A percentile compares a stretch with the other conserved stretches of the same genome.
These are phyloP conservation scores for Porites evermanni DNA, from an alignment of 92 coral and sea anemone genomes.

Conservation along the genomic window DNA sequence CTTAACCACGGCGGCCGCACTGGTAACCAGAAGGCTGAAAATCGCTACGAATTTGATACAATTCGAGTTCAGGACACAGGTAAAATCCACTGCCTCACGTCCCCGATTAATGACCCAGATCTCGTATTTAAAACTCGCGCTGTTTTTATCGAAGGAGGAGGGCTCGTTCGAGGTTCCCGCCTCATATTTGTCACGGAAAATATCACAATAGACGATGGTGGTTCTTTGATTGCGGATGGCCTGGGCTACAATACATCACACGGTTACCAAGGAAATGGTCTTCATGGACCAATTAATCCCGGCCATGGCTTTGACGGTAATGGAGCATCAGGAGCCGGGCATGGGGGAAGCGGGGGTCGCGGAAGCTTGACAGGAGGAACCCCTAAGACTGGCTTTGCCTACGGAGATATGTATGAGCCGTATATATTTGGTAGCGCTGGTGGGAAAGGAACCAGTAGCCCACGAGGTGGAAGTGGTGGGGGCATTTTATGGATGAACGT, in stretches of 20 bases:
- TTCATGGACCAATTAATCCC: slow-evolving; percentile 89
- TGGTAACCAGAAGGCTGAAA: slow-evolving; percentile 55
- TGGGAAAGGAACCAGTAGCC: slow-evolving; percentile 69
- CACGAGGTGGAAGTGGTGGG: slow-evolving; percentile 94
- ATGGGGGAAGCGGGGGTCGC: slow-evolving; percentile 99
- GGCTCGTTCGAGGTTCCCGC: slow-evolving; percentile 89
- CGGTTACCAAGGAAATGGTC: slow-evolving; percentile 82
- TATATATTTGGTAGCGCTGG: slow-evolving; percentile 92
- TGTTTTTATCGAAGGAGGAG: slow-evolving; percentile 94
- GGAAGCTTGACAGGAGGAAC: slow-evolving; percentile 82
- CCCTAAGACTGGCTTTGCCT: slow-evolving; percentile 82
- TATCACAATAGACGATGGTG: slow-evolving; percentile 95
- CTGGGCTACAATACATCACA: slow-evolving; percentile 92
- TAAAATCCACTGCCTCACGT: slow-evolving; percentile 84
- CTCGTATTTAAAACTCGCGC: slow-evolving; percentile 83
- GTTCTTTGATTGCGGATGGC: slow-evolving; percentile 88
- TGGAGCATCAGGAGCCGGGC: slow-evolving; percentile 97
- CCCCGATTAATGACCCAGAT: slow-evolving; percentile 97
- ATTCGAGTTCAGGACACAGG: slow-evolving; percentile 92
- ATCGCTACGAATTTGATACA: slow-evolving; percentile 83
- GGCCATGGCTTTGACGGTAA: slow-evolving; percentile 84
- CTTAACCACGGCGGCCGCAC: slow-evolving; percentile 93
- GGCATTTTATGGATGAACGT: slow-evolving; percentile 99
- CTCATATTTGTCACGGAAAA: slow-evolving; percentile 89
- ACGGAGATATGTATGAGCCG: slow-evolving; percentile 93